phyloP scores from a whole-genome alignment of 37 sponge, comb jelly and placozoan genomes.

The Eunapius fragilis region DNA sequence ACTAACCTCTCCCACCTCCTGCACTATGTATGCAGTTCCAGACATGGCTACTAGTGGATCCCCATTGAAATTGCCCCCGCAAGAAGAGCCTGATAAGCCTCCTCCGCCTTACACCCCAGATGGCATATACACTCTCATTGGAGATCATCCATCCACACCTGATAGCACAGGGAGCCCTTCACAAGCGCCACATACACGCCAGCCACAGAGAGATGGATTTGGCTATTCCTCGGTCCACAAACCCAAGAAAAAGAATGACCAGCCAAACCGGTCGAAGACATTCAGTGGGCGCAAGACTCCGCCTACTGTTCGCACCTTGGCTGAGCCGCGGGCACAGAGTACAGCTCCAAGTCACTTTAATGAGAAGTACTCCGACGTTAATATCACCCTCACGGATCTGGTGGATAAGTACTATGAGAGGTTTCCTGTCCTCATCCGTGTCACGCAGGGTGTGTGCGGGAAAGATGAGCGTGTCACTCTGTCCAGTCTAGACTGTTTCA shows the following conservation, averaged over 20 bases:
- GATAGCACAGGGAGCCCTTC: neutral
- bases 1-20: neutral
- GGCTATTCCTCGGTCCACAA: neutral
- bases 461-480: constrained; percentile 6
- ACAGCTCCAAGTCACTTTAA: neutral
- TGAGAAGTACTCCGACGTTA: neutral
- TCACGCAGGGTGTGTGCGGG: constrained; percentile 32
- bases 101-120: neutral
- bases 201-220: neutral
- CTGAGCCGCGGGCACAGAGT: neutral
- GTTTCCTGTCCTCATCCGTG: constrained; percentile 35
- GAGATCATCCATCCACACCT: neutral
- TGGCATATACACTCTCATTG: neutral
- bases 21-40: neutral
- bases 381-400: neutral
- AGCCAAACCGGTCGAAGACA: neutral
- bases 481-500: constrained; percentile 9
- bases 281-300: neutral
- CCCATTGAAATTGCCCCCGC: neutral
- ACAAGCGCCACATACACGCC: neutral
- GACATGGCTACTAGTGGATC: neutral
- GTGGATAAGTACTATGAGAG: constrained; percentile 6
- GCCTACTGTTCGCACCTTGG: neutral
- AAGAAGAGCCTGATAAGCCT: neutral
- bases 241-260: neutral